phyloP scores from a whole-genome alignment of 2,888 invertebrate genomes.

The Lithosia quadra region DNA sequence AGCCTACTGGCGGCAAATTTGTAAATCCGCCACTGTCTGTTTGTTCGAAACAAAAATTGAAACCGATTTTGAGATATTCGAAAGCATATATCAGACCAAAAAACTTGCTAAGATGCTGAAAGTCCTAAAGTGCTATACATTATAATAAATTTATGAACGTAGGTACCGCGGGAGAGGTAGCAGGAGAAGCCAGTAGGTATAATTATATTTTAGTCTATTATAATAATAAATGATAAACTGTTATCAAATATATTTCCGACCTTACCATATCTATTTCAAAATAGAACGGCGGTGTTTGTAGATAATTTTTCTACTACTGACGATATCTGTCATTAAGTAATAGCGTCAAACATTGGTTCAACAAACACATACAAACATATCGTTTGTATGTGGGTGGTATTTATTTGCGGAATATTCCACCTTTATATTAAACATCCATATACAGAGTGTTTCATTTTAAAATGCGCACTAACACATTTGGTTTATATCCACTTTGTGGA shows the following conservation, averaged over 20 bases:
- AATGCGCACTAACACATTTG: conserved; percentile 31
- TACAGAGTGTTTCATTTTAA: conserved; percentile 38
- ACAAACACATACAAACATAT: conserved; percentile 41
- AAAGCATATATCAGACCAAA: too few relatives aligned
- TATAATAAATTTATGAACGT: too few relatives aligned
- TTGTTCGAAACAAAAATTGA: too few relatives aligned
- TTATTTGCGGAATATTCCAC: conserved; percentile 66
- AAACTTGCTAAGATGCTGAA: too few relatives aligned
- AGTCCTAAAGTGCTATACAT: too few relatives aligned
- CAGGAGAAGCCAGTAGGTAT: too few relatives aligned
- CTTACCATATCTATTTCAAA: conserved; percentile 36
- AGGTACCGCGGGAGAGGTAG: too few relatives aligned
- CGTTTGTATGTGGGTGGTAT: conserved; percentile 57
- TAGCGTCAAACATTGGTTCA: conserved; percentile 52
- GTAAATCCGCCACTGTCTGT: too few relatives aligned
- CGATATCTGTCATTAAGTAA: conserved; percentile 53
- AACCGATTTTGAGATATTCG: too few relatives aligned
- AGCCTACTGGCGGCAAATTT: too few relatives aligned
- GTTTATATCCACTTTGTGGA: conserved; percentile 30
- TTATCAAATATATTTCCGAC: conserved; percentile 23
- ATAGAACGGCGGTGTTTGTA: conserved; percentile 35
- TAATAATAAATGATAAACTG: not conserved
- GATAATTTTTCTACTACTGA: conserved; percentile 25
- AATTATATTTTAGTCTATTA: not conserved
- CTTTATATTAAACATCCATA: conserved; percentile 30